Evolutionary conservation across 1,140 invertebrate species (phyloP), one percentile per base, ranked within the genome.

Genomic region (Brachionus rotundiformis): DNA sequence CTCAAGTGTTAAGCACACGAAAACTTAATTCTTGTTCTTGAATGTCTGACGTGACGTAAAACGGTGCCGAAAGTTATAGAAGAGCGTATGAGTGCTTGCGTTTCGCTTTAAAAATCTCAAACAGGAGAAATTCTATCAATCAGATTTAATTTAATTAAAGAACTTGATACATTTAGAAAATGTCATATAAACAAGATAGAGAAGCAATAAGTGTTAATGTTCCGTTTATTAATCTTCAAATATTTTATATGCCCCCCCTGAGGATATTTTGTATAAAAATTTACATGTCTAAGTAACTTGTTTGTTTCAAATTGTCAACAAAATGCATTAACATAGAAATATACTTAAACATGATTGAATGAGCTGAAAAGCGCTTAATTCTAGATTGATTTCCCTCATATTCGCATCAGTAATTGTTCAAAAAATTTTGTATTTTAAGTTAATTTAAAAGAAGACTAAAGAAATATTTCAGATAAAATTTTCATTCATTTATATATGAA

Each of bases 221-320:
- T 73, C 68, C 68, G 68, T 73, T 73, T 73, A 44, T 73, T 36
- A 25, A 25, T 44, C 11, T 44, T 73, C 16, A 71, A 19, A 23
- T 39, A 39, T 71, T 8, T 33, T 16, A 13, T 27, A 41, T 44
- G 23, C 36, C 23, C 33, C 68, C 68, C 41, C 63, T 36, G 10
- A 73, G 68, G 68, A 73, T 73, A 73, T 44, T 71, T 71, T 16
- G 7, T 71, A 10, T 36, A 13, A 71, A 71, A 73, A 73, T 73
- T 73, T 73, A 73, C 68, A 73, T 73, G 68, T 73, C 68, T 73
- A 73, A 73, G 68, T 73, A 41, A 25, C 10, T 73, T 73, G 19
- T 44, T 73, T 73, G 19, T 73, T 44, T 44, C 44, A 25, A 11
- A 31, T 65, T 65, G 25, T 65, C 31, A 31, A 54, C 47, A 54